Evolutionary conservation across 1,140 invertebrate genomes (phyloP).

Genomic region (Drosophila aff.): DNA sequence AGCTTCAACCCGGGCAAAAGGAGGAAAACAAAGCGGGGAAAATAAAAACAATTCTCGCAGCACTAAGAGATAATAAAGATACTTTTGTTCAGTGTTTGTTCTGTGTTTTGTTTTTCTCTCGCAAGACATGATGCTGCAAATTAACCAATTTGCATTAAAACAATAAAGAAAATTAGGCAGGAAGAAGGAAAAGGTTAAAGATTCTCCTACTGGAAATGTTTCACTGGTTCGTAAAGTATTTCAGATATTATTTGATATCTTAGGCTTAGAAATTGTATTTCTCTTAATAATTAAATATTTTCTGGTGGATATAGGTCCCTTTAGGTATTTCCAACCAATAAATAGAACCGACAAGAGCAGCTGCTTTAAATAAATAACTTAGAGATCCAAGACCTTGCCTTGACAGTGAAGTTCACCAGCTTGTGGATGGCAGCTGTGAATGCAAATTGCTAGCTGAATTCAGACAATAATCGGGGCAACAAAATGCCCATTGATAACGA

Average conservation of each 20-base stretch:
- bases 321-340: not conserved
- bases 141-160: slow-evolving; percentile 26
- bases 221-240: not conserved
- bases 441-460: slow-evolving; percentile 46
- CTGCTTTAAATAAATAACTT: slow-evolving; percentile 4
- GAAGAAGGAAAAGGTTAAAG: not conserved
- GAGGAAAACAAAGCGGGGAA: slow-evolving; percentile 24
- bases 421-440: slow-evolving; percentile 46
- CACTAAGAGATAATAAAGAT: slow-evolving; percentile 39
- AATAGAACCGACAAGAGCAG: slow-evolving; percentile 4
- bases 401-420: slow-evolving; percentile 7
- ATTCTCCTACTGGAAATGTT: not conserved
- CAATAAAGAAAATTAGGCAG: slow-evolving; percentile 4
- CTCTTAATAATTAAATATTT: too few relatives aligned
- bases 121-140: slow-evolving; percentile 7
- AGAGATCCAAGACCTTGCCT: slow-evolving; percentile 35
- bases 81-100: slow-evolving; percentile 28
- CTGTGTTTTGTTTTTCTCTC: slow-evolving; percentile 7
- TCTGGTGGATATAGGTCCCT: too few relatives aligned
- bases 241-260: too few relatives aligned
- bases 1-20: not conserved
- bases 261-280: too few relatives aligned
- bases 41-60: slow-evolving; percentile 35
- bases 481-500: slow-evolving; percentile 58
- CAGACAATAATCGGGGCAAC: slow-evolving; percentile 63